These are phyloP conservation scores for Eupithecia exiguata DNA, from an alignment of 2,888 invertebrate species.

Conservation along the genomic window DNA sequence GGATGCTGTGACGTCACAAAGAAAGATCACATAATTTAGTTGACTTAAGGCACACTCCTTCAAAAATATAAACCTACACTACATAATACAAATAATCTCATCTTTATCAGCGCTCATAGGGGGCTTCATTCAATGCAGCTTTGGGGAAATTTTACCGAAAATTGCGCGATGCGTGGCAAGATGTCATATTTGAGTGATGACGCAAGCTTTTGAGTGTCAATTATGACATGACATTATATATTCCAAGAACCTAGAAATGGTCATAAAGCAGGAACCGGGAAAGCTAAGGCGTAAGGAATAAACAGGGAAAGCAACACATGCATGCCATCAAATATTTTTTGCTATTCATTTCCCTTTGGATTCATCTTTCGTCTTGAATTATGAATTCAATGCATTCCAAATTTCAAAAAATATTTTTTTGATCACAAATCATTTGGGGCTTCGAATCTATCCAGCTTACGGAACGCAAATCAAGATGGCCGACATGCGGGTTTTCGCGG, in stretches of 20 bases:
- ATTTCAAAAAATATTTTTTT: constrained; percentile 18
- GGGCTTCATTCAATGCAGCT: background rate
- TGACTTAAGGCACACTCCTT: background rate
- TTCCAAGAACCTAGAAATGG: background rate
- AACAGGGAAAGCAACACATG: background rate
- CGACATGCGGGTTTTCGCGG: constrained; percentile 28
- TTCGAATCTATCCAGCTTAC: constrained; percentile 37
- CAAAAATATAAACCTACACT: background rate
- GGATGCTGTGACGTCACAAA: background rate
- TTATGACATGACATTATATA: background rate
- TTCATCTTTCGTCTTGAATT: background rate
- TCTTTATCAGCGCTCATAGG: background rate
- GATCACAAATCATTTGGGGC: constrained; percentile 48
- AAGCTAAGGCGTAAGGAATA: background rate
- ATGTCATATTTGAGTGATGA: background rate
- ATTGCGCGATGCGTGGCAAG: background rate
- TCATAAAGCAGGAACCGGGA: background rate
- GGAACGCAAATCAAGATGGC: constrained; percentile 34
- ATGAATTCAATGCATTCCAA: constrained; percentile 10
- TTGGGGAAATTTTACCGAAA: background rate
- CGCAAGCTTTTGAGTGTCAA: background rate
- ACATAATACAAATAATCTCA: background rate
- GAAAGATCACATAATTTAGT: background rate
- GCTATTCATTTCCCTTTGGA: constrained; percentile 14
- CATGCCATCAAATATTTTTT: constrained; percentile 11